These are phyloP conservation scores for Cecropterus lyciades DNA, from an alignment of 1,140 invertebrate species.

Conservation along the genomic window DNA sequence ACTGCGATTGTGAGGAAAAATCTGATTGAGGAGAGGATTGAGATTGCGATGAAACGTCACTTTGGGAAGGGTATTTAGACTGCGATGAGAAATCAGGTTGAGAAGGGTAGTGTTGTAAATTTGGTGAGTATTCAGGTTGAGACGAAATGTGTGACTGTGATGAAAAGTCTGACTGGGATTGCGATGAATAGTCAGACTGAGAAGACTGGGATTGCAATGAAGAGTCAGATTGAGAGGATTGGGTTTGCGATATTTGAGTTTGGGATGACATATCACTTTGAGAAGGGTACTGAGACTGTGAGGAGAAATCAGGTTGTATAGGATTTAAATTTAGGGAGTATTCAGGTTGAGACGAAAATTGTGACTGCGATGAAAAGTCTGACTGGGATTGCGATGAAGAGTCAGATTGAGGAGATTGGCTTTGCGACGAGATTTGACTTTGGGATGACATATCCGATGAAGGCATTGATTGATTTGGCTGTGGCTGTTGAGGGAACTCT, in stretches of 20 bases:
- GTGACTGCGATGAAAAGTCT: neutral
- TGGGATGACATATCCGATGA: conserved; percentile 26
- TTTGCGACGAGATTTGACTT: conserved; percentile 14
- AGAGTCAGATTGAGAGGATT: conserved; percentile 5
- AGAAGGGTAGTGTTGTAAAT: conserved; percentile 13
- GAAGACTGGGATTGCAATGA: conserved; percentile 25
- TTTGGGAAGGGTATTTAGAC: conserved; percentile 20
- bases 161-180: neutral
- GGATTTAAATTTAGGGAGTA: conserved; percentile 15
- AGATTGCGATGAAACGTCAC: conserved; percentile 7
- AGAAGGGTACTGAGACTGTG: conserved; percentile 19
- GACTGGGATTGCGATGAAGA: neutral
- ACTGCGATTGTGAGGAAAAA: conserved; percentile 14
- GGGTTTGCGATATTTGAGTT: neutral
- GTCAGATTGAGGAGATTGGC: conserved; percentile 13
- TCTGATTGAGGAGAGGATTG: conserved; percentile 13
- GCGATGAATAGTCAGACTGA: neutral
- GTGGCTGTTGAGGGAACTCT: conserved; percentile 52
- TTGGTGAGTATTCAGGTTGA: conserved; percentile 5
- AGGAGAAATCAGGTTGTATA: neutral
- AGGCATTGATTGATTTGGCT: conserved; percentile 40
- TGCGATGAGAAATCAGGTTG: conserved; percentile 5
- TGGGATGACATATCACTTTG: conserved; percentile 12
- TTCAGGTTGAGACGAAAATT: neutral
- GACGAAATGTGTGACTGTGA: neutral